Conservation (phyloP, 1,140 invertebrate species). For the Bombus superbus region DNA sequence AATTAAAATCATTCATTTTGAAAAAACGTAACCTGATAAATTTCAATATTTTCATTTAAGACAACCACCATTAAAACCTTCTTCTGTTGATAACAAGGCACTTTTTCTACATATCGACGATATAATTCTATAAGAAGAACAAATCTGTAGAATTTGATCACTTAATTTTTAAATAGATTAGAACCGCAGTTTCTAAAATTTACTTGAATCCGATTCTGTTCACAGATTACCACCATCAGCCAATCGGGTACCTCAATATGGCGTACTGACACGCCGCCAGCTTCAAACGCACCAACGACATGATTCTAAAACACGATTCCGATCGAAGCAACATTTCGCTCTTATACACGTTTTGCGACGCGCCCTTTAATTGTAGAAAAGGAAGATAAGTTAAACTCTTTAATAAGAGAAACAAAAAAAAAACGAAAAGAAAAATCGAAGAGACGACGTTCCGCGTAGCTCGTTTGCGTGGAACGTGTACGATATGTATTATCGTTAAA, state of each 20-base stretch:
- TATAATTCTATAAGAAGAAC: no score
- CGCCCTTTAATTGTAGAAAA: constrained; percentile 22
- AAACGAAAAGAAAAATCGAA: constrained; percentile 24
- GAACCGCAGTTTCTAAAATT: neutral
- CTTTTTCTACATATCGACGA: no score
- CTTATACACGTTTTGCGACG: constrained; percentile 56
- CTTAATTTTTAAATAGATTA: no score
- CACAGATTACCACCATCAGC: constrained; percentile 79
- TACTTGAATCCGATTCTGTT: constrained; percentile 19
- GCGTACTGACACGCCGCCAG: constrained; percentile 69
- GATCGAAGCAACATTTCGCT: constrained; percentile 46
- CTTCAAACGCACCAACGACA: constrained; percentile 68
- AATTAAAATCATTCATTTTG: no score
- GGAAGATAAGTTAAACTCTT: constrained; percentile 7
- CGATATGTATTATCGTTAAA: constrained; percentile 49
- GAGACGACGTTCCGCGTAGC: constrained; percentile 21
- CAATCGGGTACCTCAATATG: constrained; percentile 76
- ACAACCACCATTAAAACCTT: no score
- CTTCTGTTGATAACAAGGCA: no score
- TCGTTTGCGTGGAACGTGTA: constrained; percentile 21
- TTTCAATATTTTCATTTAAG: no score
- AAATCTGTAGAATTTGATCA: no score
- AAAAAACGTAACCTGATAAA: no score
- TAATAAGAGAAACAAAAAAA: neutral
- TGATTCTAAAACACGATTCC: constrained; percentile 59